Base-by-base conservation (phyloP, 2,797 vertebrate genomes). In the Cichlasoma orientale region DNA sequence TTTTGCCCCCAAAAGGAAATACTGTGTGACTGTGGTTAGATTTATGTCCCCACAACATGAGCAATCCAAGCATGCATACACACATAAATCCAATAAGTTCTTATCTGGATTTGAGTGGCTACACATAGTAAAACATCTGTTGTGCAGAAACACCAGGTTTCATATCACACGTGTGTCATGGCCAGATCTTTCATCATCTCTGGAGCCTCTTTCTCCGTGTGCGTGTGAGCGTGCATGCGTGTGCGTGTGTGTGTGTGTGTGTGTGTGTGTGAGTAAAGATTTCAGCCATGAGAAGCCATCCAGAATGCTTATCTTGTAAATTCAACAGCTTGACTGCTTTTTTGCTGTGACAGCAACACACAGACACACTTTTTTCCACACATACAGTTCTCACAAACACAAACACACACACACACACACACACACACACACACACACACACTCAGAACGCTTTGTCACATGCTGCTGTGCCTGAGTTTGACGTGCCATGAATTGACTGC, bases 301-400 rank as follows among this genome's bases (percentile, higher is more conserved):
- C 90, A 92, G 83, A 92, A 88, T 92, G 87, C 89, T 92, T 93
- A 92, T 93, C 92, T 84, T 84, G 88, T 86, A 91, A 90, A 91
- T 92, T 85, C 86, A 93, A 90, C 90, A 89, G 89, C 87, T 88
- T 89, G 88, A 88, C 89, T 27, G 55, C 82, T 86, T 92, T 66
- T 91, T 91, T 92, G 92, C 90, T 84, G 84, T 90, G 73, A 82
- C 85, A 90, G 89, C 89, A 91, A 78, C 86, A 85, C 80, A 78
- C 72, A 86, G 58, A 58, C 75, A 77, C 74, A 54, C 72, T 72
- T 63, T 83, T 11, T 36, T 36, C 36, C 27, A 47, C 47, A 50
- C 38, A 72, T 53, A 44, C 27, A 66, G 56, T 44, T 21, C 75
- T 77, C 16, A 18, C 21, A 68, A 31, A 55, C 72, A 75, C 50